These are phyloP conservation scores for Antedon mediterranea DNA, from an alignment of 53 echinoderm and acorn worm genomes.

Conservation along the genomic window DNA sequence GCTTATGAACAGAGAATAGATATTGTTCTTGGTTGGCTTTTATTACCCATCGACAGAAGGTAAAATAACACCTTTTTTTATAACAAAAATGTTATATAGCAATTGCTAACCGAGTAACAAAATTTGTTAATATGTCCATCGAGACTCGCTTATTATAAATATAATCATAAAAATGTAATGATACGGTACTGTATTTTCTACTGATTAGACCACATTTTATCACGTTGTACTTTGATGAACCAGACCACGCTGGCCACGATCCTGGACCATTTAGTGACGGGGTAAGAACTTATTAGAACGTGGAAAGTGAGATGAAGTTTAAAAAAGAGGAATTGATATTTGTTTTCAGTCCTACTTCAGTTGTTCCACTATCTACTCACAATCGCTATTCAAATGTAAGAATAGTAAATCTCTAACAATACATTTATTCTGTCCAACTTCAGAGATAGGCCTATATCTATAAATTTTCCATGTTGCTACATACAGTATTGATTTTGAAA, in stretches of 20 bases:
- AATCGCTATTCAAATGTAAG: too few relatives aligned
- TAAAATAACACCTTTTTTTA: too few relatives aligned
- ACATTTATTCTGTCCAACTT: too few relatives aligned
- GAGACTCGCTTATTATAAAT: background rate
- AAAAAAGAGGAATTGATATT: too few relatives aligned
- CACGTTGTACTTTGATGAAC: constrained; percentile 82
- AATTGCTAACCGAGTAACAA: too few relatives aligned
- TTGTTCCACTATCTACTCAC: too few relatives aligned
- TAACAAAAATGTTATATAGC: too few relatives aligned
- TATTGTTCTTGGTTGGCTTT: constrained; percentile 49
- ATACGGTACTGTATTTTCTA: background rate
- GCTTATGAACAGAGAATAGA: constrained; percentile 62
- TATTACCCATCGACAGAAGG: constrained; percentile 69
- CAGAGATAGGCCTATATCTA: too few relatives aligned
- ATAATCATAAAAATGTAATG: background rate
- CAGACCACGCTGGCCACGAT: constrained; percentile 63
- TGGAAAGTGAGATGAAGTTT: too few relatives aligned
- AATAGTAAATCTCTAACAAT: too few relatives aligned
- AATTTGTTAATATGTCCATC: too few relatives aligned
- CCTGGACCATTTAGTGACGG: constrained; percentile 62
- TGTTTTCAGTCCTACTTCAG: too few relatives aligned
- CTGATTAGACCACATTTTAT: constrained; percentile 64
- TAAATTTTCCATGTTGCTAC: background rate
- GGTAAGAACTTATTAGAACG: constrained; percentile 31
- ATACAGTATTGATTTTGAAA: background rate